Evolutionary conservation across 1,140 invertebrate genomes (phyloP), one percentile per base, ranked within the genome.

Genomic region (Hyposmocoma kahamanoa): DNA sequence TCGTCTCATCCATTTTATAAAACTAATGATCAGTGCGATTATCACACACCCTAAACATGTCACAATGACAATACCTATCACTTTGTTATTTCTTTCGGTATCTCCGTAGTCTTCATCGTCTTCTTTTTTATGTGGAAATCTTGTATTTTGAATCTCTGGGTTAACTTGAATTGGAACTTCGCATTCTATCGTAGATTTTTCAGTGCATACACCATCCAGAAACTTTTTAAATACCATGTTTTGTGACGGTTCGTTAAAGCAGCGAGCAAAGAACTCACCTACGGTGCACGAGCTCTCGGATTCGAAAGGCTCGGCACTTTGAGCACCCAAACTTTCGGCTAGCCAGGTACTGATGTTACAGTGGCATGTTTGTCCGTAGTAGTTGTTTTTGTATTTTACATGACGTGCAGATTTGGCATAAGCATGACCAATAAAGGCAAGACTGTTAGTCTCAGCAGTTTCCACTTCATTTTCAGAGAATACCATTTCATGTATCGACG

Each of bases 391-490:
- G 22, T 92, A 89, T 6, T 78, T 70, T 1, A 90, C 73, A 13
- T 71, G 71, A n/a, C 81, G 74, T 3, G 84, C 71, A 3, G 77
- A 72, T 44, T 65, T 62, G 24, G 50, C 53, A 43, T 87, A 84
- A 9, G 89, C 84, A 30, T 89, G 76, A 1, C 88, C 84, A 1
- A 90, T 75, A 54, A 92, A 91, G 24, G 65, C 85, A 3, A 92
- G 69, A 6, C 90, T 89, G 22, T 84, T 80, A 1, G 79, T 53
- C 18, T 80, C 67, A 4, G 88, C 75, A 1, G 87, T 84, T 47
- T 88, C 81, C 3, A 92, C 85, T 59, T 89, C 89, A 60, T 93
- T 92, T 20, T 89, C 88, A 11, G 78, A 82, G 62, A 92, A 93
- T 4, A 87, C 81, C 46, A 92, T 88, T 54, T 89, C 88, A 22